Evolutionary conservation across 2,113 vertebrate species (phyloP), one percentile per base, ranked within the genome.

Genomic region (Channa argus): DNA sequence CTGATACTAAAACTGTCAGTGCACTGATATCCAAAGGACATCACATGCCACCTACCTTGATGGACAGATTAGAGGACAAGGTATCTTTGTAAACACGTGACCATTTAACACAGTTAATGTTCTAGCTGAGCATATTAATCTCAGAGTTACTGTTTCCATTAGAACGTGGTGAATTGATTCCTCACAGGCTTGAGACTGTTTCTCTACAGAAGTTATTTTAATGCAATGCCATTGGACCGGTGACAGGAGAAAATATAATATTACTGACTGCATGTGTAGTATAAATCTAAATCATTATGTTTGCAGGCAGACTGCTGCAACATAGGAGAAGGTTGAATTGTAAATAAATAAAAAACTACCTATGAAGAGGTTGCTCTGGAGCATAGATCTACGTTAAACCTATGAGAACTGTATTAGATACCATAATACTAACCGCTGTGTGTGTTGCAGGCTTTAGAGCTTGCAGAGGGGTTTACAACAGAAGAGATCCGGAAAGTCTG

Each of bases 21-120:
- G 0, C 5, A 0, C 66, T 99, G 10, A 94, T 98, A 71, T 2
- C 53, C 12, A 95, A 88, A 70, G 83, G 92, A 0, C 86, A 91
- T 2, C 73, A 63, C 54, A 5, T 97, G 49, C 94, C 96, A 0
- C 91, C 93, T 0, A 5, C 87, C 0, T 83, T 99, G 15, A 94
- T 95, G 94, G 96, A 95, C 56, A 94, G 84, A 60, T 92, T 99
- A 62, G 96, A 98, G 74, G 97, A 99, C 84, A 99, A 99, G 97
- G 98, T 99, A 85, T 47, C 3, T 2, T 53, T 46, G 5, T 38
- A 61, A 49, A 43, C 13, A n/a, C 5, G 4, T 41, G 15, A 38
- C 3, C 0, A 15, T 39, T 70, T 6, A 24, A 34, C 14, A 58
- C 5, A 51, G 9, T 47, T 33, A 41, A 9, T 47, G 5, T 6